Evolutionary conservation across 2,888 invertebrate species (phyloP).

Genomic region (Schrankia costaestrigalis): DNA sequence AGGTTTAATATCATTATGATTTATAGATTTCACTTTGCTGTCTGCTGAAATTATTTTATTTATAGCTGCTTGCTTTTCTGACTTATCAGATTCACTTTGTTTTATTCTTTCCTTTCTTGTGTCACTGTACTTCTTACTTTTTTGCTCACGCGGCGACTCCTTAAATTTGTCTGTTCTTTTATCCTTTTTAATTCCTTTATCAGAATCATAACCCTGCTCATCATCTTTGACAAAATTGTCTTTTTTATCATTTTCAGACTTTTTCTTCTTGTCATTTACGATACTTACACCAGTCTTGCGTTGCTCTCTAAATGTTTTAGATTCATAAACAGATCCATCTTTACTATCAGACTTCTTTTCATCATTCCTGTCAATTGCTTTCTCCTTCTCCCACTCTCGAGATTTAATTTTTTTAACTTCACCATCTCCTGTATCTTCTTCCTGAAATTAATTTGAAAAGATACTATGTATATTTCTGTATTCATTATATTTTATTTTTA

Average conservation of each 20-base stretch:
- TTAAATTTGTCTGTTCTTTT: slow-evolving; percentile 64
- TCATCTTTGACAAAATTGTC: slow-evolving; percentile 64
- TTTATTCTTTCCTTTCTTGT: slow-evolving; percentile 71
- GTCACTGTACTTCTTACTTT: slow-evolving; percentile 75
- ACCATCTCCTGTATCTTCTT: slow-evolving; percentile 65
- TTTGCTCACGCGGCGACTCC: slow-evolving; percentile 70
- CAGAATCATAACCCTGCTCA: slow-evolving; percentile 61
- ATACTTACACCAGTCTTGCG: slow-evolving; percentile 55
- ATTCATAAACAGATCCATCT: slow-evolving; percentile 65
- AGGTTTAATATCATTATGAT: slow-evolving; percentile 71
- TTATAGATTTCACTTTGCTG: slow-evolving; percentile 57
- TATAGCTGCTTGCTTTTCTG: slow-evolving; percentile 63
- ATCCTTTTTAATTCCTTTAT: slow-evolving; percentile 58
- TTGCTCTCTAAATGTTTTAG: slow-evolving; percentile 66
- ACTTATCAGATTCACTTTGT: slow-evolving; percentile 52
- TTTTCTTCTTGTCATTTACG: slow-evolving; percentile 71
- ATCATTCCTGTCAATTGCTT: slow-evolving; percentile 54
- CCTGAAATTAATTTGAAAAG: slow-evolving; percentile 42
- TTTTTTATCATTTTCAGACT: slow-evolving; percentile 65
- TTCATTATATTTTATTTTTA: no score
- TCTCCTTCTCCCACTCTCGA: slow-evolving; percentile 73
- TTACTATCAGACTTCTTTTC: slow-evolving; percentile 51
- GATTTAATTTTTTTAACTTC: slow-evolving; percentile 74
- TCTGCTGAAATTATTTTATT: slow-evolving; percentile 63
- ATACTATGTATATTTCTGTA: not conserved